These are phyloP conservation scores for Neoscelio sp. DNA, from an alignment of 2,888 invertebrate genomes.

Conservation along the genomic window DNA sequence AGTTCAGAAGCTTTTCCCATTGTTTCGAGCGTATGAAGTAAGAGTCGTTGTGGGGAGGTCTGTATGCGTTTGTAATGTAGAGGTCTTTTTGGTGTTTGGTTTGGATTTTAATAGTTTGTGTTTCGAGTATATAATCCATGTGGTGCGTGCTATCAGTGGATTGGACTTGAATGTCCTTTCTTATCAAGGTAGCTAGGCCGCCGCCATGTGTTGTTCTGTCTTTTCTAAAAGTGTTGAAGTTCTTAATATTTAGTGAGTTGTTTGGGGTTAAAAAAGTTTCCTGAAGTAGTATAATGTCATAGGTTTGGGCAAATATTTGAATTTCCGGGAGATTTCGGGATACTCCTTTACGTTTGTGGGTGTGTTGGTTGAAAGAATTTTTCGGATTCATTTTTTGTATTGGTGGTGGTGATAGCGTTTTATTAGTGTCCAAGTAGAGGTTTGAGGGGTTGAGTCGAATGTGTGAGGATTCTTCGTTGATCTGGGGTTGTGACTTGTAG, in stretches of 20 bases:
- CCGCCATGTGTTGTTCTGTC: background rate
- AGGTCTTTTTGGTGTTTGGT: background rate
- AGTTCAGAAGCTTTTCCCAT: conserved; percentile 12
- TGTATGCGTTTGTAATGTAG: conserved; percentile 6
- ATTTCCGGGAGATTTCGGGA: background rate
- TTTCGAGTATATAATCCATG: conserved; percentile 10
- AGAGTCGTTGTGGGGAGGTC: background rate
- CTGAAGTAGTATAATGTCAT: conserved; percentile 10
- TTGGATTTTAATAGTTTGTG: conserved; percentile 1
- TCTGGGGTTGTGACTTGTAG: too few species aligned
- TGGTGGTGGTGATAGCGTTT: too few species aligned
- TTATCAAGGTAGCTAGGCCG: background rate
- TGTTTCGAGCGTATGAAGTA: background rate
- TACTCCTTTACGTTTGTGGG: conserved; percentile 17
- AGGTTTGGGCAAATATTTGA: background rate
- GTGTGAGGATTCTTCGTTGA: too few species aligned
- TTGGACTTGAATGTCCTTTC: background rate
- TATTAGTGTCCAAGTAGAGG: too few species aligned
- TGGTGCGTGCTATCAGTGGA: background rate
- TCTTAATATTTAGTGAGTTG: background rate
- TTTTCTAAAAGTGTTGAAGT: background rate
- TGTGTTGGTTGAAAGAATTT: too few species aligned
- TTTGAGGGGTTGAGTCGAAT: too few species aligned
- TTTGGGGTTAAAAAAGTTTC: background rate
- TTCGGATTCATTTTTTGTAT: too few species aligned